These are phyloP conservation scores for Phallusia fumigata DNA, from an alignment of 23 tunicate species.

Conservation along the genomic window DNA sequence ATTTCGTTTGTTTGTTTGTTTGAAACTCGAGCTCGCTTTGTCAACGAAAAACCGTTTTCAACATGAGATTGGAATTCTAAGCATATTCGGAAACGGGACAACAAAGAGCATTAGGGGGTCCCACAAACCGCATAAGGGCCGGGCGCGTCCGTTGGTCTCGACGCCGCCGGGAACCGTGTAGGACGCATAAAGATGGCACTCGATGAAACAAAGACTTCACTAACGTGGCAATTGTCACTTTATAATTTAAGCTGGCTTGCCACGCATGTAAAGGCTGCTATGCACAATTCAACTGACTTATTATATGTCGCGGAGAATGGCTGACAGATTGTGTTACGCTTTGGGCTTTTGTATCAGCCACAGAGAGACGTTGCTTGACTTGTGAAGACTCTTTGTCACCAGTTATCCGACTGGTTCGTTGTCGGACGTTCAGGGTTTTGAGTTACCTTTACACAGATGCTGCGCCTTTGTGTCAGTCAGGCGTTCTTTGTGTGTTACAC, in stretches of 20 bases:
- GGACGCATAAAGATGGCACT: background rate
- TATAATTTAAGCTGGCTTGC: too few species aligned
- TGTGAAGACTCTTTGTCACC: too few species aligned
- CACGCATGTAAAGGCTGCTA: too few species aligned
- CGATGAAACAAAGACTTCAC: background rate
- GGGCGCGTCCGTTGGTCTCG: background rate
- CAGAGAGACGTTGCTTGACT: too few species aligned
- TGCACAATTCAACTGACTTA: too few species aligned
- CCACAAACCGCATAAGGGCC: background rate
- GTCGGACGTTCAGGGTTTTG: background rate
- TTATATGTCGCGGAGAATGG: too few species aligned
- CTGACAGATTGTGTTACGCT: too few species aligned
- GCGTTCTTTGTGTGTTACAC: background rate
- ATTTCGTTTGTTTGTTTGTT: too few species aligned
- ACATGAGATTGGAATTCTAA: background rate
- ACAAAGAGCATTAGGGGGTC: background rate
- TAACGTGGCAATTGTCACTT: too few species aligned
- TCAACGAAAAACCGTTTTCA: background rate
- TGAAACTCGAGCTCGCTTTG: background rate
- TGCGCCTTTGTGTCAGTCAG: background rate
- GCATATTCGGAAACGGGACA: constrained; percentile 7
- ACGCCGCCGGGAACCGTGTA: background rate
- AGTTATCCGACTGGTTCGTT: too few species aligned
- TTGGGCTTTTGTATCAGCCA: too few species aligned
- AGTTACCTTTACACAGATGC: background rate